A percentile compares a stretch with the other conserved stretches of the same genome.
Conservation (phyloP, 2,113 vertebrate genomes). For the Delphinus delphis region DNA sequence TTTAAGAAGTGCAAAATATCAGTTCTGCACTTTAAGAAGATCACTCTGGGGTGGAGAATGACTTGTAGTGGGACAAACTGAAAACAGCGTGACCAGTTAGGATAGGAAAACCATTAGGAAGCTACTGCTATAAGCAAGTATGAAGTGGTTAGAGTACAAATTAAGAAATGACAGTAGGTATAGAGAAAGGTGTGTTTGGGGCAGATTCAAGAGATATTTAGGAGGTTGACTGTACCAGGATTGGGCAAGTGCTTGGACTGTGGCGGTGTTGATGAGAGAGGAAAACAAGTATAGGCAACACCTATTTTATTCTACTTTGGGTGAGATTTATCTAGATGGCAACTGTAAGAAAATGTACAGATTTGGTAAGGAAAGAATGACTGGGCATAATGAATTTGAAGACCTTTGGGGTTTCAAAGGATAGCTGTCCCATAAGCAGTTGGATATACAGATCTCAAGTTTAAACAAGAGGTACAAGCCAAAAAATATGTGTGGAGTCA, state of each 20-base stretch:
- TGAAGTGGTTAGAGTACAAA: background rate
- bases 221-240: background rate
- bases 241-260: background rate
- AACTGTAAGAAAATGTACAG: background rate
- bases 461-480: background rate
- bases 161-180: background rate
- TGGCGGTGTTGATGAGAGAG: background rate
- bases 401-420: background rate
- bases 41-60: background rate
- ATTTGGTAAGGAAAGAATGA: background rate
- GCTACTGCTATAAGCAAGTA: background rate
- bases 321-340: background rate
- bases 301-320: background rate
- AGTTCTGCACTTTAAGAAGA: constrained; percentile 3
- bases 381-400: background rate
- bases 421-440: background rate
- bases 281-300: background rate
- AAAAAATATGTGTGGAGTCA: background rate
- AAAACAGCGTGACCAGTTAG: background rate
- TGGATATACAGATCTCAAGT: background rate
- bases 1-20: background rate
- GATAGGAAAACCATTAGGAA: background rate
- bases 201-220: background rate
- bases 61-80: background rate
- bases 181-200: background rate